Conservation (phyloP, 2,797 vertebrate genomes). For the Rhynchonycteris naso region DNA sequence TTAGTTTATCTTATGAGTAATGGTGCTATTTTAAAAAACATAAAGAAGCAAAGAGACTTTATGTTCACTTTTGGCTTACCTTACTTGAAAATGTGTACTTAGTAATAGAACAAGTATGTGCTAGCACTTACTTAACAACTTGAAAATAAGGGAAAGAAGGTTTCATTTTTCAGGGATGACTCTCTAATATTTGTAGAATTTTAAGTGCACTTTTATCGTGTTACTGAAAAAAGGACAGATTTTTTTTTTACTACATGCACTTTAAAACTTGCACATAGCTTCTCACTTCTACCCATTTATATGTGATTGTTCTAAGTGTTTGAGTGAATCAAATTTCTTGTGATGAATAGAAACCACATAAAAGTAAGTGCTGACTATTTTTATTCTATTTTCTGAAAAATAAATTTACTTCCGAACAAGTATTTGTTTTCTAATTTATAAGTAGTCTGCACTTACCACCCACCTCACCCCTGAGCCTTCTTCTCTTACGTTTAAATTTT, state of each 20-base stretch:
- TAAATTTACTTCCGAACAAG: not conserved
- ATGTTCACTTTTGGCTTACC: not conserved
- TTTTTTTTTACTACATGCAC: not conserved
- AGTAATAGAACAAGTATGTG: not conserved
- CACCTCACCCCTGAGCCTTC: not conserved
- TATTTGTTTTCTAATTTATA: slow-evolving; percentile 22
- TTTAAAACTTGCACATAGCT: slow-evolving; percentile 45
- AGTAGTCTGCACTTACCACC: not conserved
- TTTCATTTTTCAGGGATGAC: not conserved
- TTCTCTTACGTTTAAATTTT: slow-evolving; percentile 41
- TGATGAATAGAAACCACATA: slow-evolving; percentile 6
- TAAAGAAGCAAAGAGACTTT: not conserved
- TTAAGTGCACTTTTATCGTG: not conserved
- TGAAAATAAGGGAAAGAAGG: not conserved
- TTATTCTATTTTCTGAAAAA: slow-evolving; percentile 40
- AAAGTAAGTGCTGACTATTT: not conserved
- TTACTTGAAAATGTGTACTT: slow-evolving; percentile 12
- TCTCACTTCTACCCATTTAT: not conserved
- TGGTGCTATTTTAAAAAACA: slow-evolving; percentile 37
- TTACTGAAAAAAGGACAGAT: not conserved
- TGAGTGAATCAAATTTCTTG: slow-evolving; percentile 26
- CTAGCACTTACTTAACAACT: not conserved
- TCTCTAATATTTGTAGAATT: not conserved
- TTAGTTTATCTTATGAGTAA: slow-evolving; percentile 47
- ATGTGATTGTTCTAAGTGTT: slow-evolving; percentile 25